These are phyloP conservation scores for Apis laboriosa DNA, from an alignment of 1,140 invertebrate genomes.

Conservation along the genomic window DNA sequence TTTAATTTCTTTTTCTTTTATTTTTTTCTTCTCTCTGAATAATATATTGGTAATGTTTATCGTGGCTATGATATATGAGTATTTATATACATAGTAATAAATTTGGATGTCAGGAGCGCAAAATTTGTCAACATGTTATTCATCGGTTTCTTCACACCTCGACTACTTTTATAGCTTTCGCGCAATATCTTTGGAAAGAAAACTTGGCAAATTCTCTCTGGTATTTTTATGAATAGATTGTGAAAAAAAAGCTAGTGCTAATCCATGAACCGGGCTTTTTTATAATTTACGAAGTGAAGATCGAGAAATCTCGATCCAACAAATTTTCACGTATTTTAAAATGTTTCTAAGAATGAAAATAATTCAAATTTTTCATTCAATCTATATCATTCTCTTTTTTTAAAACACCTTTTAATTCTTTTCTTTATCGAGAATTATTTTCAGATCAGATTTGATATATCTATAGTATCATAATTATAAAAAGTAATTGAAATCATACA, in stretches of 20 bases:
- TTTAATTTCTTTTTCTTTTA: no score
- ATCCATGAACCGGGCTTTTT: neutral
- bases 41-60: no score
- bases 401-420: no score
- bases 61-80: no score
- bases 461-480: no score
- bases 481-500: no score
- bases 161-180: neutral
- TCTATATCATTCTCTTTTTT: no score
- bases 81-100: neutral
- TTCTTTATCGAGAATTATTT: no score
- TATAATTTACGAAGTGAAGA: neutral
- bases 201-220: neutral
- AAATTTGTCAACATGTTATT: conserved; percentile 5
- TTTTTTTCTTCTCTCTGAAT: no score
- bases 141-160: neutral
- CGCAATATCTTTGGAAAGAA: neutral
- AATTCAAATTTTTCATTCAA: no score
- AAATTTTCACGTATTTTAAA: neutral
- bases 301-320: neutral
- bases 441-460: no score
- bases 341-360: no score
- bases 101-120: neutral
- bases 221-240: neutral
- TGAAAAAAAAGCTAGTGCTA: neutral